Conservation (phyloP, 2,888 invertebrate genomes). For the Metacarcinus magister region DNA sequence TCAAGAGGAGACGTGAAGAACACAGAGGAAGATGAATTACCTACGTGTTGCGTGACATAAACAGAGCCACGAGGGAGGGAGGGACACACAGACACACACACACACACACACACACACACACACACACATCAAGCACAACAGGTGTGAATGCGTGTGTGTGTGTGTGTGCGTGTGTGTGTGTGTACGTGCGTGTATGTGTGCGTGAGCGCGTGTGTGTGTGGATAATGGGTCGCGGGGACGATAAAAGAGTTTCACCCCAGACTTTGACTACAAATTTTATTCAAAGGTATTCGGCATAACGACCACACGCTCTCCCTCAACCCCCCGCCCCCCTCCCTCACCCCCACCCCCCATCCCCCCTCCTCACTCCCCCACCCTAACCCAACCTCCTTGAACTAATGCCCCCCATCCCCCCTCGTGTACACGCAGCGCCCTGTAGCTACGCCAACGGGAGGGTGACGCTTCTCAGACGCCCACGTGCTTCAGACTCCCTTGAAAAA, state of each 20-base stretch:
- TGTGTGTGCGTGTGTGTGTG: slow-evolving; percentile 20
- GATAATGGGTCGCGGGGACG: neutral
- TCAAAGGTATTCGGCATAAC: slow-evolving; percentile 18
- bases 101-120: too few relatives aligned
- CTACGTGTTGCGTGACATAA: neutral
- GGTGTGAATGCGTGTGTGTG: neutral
- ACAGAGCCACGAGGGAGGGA: neutral
- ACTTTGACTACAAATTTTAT: neutral
- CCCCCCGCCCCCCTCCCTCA: neutral
- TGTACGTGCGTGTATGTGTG: slow-evolving; percentile 21
- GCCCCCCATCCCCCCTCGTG: neutral
- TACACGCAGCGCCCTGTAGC: neutral
- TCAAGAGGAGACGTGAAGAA: too few relatives aligned
- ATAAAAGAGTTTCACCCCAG: slow-evolving; percentile 21
- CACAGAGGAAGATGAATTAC: too few relatives aligned
- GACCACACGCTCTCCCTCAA: neutral
- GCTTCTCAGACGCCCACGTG: too few relatives aligned
- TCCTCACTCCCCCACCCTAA: neutral
- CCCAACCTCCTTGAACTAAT: neutral
- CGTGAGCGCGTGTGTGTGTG: neutral
- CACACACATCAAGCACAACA: neutral
- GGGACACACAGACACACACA: neutral
- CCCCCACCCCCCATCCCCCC: neutral
- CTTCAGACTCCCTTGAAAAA: too few relatives aligned
- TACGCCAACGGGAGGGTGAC: too few relatives aligned